Base-by-base conservation (phyloP, 35 echinoderm and acorn worm species). In the Lytechinus variegatus region DNA sequence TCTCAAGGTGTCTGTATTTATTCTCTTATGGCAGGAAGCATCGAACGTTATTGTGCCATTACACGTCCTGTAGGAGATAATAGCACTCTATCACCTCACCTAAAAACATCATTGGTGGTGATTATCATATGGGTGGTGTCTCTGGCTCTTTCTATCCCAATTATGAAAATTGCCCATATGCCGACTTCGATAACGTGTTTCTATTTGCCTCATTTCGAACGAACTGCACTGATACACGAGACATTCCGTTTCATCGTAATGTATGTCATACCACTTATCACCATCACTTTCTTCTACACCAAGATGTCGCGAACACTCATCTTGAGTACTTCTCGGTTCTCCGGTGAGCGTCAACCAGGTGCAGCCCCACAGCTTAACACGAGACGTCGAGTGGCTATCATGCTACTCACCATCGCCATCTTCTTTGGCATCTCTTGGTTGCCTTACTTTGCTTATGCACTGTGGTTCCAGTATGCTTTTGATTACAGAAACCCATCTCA, bases 401-500 rank as follows among this genome's bases (percentile, higher is more conserved):
- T 96, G 51, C 56, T 97, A 10, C 95, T 99, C 9, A 95, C 96
- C 2, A 96, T 99, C 12, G 96, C 96, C 24, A 44, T 99, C 8
- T 97, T 99, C 54, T 99, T 99, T 61, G 94, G 95, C 61, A 60
- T 99, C 2, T 99, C 95, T 56, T 99, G 98, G 98, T 95, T 99
- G 9, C 98, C 98, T 13, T 96, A 99, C 94, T 98, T 97, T 44
- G 21, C 86, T 5, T 98, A 96, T 19, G 92, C 86, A 14, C 53
- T 98, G 27, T 95, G 95, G 95, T 88, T 87, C n/a, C 92, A 97
- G 92, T 92, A 92, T n/a, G 12, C 72, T 7, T 52, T 55, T 9
- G 55, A 10, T 11, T 27, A 14, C 8, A 16, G 24, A 10, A 14
- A 52, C 0, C 27, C 3, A 13, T 53, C 28, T 4, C 19, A 66